These are phyloP conservation scores for Macrobrachium rosenbergii DNA, from an alignment of 1,140 invertebrate species.

Conservation along the genomic window DNA sequence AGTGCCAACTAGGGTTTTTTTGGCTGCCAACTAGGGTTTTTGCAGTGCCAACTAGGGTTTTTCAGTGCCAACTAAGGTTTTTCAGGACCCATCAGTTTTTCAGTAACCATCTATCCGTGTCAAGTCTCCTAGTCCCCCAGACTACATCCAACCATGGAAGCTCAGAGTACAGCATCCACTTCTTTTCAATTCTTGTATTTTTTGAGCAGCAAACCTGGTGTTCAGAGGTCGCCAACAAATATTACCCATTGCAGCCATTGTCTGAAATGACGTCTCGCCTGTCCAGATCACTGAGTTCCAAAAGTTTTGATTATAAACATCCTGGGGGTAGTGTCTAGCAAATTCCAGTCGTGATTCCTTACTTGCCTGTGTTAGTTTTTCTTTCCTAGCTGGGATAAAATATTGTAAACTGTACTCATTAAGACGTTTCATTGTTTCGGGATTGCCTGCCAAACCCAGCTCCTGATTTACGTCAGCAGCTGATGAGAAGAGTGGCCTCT, in stretches of 20 bases:
- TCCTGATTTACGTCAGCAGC: constrained; percentile 11
- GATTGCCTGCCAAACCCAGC: no score
- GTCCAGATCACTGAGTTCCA: constrained; percentile 7
- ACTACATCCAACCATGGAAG: no score
- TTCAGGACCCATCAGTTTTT: no score
- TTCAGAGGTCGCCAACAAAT: neutral
- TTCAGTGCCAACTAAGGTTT: no score
- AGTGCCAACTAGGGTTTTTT: no score
- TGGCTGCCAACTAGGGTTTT: no score
- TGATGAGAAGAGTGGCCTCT: constrained; percentile 24
- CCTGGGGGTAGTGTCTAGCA: constrained; percentile 8
- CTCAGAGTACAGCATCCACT: constrained; percentile 13
- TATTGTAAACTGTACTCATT: constrained; percentile 2
- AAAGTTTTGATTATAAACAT: neutral
- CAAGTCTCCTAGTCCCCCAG: no score
- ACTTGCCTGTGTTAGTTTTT: constrained; percentile 17
- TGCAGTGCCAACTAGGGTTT: no score
- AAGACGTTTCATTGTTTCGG: constrained; percentile 14
- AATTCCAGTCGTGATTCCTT: constrained; percentile 6
- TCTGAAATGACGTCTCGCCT: neutral
- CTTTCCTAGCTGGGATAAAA: constrained; percentile 5
- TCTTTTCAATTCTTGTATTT: constrained; percentile 22
- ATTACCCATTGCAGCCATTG: neutral
- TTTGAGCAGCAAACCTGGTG: neutral
- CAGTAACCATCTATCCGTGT: no score